Conservation (phyloP, 2,797 vertebrate species). For the Lutjanus argentimaculatus region DNA sequence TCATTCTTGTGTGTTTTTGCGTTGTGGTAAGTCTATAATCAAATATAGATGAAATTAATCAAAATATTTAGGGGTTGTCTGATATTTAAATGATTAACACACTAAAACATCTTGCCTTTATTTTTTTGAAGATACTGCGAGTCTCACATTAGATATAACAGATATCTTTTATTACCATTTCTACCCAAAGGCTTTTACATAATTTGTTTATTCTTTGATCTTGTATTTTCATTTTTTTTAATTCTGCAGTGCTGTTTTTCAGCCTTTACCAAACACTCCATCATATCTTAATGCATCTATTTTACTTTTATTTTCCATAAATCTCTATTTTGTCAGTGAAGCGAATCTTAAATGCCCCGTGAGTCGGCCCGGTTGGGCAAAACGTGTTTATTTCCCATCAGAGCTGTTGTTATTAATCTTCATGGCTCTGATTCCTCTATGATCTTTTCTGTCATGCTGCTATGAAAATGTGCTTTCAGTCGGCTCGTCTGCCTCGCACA, state of each 20-base stretch:
- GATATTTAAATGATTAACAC: not conserved
- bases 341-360: slow-evolving; percentile 41
- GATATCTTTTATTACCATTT: not conserved
- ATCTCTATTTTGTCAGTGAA: slow-evolving; percentile 41
- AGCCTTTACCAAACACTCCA: slow-evolving; percentile 3
- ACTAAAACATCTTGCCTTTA: not conserved
- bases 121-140: not conserved
- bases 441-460: slow-evolving; percentile 38
- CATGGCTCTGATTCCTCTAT: slow-evolving; percentile 40
- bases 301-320: slow-evolving; percentile 49
- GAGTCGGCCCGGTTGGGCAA: slow-evolving; percentile 37
- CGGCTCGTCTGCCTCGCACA: slow-evolving; percentile 22
- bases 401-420: slow-evolving; percentile 64
- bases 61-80: not conserved
- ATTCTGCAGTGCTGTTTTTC: not conserved
- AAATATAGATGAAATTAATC: too few relatives aligned
- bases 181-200: slow-evolving; percentile 10
- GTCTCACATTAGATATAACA: not conserved
- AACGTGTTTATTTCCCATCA: slow-evolving; percentile 64
- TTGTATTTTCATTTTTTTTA: not conserved
- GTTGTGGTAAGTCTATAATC: too few relatives aligned
- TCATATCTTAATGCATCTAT: slow-evolving; percentile 19
- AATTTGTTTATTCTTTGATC: slow-evolving; percentile 28
- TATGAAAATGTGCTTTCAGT: slow-evolving; percentile 48
- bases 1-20: too few relatives aligned